Evolutionary conservation across 2,888 invertebrate species (phyloP).

Genomic region (Callosobruchus maculatus): DNA sequence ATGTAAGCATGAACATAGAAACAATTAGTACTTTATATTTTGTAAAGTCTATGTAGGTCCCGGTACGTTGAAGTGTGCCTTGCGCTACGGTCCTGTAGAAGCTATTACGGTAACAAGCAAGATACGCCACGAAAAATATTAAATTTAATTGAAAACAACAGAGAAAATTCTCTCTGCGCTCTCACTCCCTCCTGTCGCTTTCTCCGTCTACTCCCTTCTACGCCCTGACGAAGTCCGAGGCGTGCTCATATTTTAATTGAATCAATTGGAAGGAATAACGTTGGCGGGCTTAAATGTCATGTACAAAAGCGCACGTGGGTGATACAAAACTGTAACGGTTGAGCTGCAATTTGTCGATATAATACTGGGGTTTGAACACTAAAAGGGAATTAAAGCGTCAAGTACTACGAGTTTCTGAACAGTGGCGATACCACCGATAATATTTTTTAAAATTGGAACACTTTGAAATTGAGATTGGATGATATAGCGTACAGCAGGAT

Average conservation of each 20-base stretch:
- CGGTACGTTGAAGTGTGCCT: too few relatives aligned
- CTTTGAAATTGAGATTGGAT: too few relatives aligned
- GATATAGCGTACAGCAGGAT: too few relatives aligned
- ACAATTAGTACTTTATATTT: too few relatives aligned
- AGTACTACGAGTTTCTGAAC: too few relatives aligned
- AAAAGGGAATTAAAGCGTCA: too few relatives aligned
- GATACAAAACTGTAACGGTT: neutral
- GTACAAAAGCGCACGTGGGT: neutral
- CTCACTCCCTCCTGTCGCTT: neutral
- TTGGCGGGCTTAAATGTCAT: neutral
- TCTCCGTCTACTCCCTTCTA: neutral
- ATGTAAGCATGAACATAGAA: too few relatives aligned
- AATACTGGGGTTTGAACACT: too few relatives aligned
- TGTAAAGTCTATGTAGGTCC: too few relatives aligned
- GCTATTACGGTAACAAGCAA: neutral
- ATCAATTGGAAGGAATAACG: neutral
- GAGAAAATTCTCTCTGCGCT: neutral
- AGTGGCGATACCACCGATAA: too few relatives aligned
- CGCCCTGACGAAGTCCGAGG: neutral
- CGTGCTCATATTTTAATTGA: neutral
- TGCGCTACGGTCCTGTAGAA: neutral
- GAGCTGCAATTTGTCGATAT: neutral
- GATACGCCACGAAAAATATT: neutral
- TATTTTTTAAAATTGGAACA: too few relatives aligned
- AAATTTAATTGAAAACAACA: neutral